Base-by-base conservation (phyloP, 2,888 invertebrate genomes). In the Schrankia costaestrigalis region DNA sequence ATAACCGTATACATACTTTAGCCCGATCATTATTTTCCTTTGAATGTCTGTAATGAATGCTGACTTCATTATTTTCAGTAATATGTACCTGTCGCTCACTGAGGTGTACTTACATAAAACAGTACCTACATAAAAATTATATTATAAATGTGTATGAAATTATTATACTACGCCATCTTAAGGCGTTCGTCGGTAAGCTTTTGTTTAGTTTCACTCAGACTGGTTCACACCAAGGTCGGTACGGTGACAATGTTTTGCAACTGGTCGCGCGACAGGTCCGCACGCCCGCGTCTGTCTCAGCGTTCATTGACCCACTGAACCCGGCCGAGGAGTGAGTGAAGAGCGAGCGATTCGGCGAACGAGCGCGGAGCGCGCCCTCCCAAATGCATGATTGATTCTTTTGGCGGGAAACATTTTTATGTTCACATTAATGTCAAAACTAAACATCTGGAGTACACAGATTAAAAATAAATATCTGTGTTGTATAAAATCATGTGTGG, bases 251-350 rank as follows among this genome's bases (percentile, higher is more conserved):
- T 68, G 73, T 81, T 78, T 78, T 67, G 78, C 77, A 77, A 76
- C 73, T 53, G 64, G 69, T 69, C 74, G 77, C 55, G 52, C 72
- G 75, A 76, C 77, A 72, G 72, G 77, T 81, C 71, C 56, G 66
- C 55, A 44, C 45, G 41, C 48, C 46, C 54, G 53, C 56, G 63
- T 55, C 67, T 63, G 62, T 49, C 48, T 45, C 56, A 55, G 75
- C 77, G 84, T 81, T 82, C 85, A 74, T 77, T 81, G 83, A 83
- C 85, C 84, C 56, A 85, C 69, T 85, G 83, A 83, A 82, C 80
- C 74, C 72, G 62, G 56, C 26, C 30, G 22, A 30, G 26, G n/a
- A n/a, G n/a, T n/a, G n/a, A n/a, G n/a, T n/a, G n/a, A n/a, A n/a
- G n/a, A n/a, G 27, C 30, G 30, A 31, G 24, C 22, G 19, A 11